Evolutionary conservation across 2,888 invertebrate genomes (phyloP).

Genomic region (Anticlea derivata): DNA sequence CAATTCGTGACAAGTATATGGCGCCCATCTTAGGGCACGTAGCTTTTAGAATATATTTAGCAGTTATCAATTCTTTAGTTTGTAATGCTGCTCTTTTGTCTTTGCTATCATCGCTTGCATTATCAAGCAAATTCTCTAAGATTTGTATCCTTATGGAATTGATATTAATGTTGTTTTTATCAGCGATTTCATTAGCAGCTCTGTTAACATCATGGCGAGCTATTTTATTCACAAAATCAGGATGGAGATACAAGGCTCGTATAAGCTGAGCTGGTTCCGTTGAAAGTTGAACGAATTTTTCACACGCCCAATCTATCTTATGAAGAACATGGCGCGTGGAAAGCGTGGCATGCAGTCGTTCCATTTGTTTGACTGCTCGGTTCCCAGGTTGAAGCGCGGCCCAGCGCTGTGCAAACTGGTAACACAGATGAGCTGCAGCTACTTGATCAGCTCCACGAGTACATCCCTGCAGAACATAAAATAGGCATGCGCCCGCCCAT

Average conservation of each 20-base stretch:
- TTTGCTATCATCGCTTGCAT: constrained; percentile 53
- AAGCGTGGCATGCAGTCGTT: constrained; percentile 71
- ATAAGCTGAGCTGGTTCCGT: constrained; percentile 77
- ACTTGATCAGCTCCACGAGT: constrained; percentile 81
- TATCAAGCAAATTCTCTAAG: constrained; percentile 73
- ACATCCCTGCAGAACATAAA: constrained; percentile 78
- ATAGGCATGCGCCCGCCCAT: constrained; percentile 81
- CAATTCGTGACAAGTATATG: constrained; percentile 76
- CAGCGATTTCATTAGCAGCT: constrained; percentile 78
- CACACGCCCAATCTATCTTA: constrained; percentile 77
- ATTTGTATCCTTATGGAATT: constrained; percentile 77
- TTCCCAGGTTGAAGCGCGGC: constrained; percentile 75
- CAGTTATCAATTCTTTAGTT: constrained; percentile 68
- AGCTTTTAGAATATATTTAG: constrained; percentile 78
- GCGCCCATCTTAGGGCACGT: constrained; percentile 81
- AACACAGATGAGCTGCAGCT: constrained; percentile 77
- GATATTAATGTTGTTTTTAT: constrained; percentile 76
- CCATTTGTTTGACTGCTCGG: constrained; percentile 78
- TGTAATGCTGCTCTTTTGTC: constrained; percentile 56
- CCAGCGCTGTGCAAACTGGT: constrained; percentile 80
- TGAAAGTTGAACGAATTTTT: constrained; percentile 70
- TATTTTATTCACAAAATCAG: constrained; percentile 70
- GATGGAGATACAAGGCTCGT: constrained; percentile 72
- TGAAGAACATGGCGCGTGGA: constrained; percentile 75
- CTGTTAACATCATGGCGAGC: constrained; percentile 71